Evolutionary conservation across 2,888 invertebrate genomes (phyloP).

Genomic region (Geotrupes spiniger): DNA sequence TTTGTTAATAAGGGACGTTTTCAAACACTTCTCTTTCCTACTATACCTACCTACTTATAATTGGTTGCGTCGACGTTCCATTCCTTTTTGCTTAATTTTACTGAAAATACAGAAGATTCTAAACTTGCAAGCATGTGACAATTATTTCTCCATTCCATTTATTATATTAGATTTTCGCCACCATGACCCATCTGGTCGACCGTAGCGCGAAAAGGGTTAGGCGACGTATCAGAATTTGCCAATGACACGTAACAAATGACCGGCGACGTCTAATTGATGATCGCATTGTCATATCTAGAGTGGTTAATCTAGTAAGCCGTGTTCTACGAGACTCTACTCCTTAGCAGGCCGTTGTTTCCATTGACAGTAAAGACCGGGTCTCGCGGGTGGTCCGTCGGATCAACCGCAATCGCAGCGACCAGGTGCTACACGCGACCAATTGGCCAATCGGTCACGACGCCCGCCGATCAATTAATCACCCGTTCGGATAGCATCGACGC

Average conservation of each 20-base stretch:
- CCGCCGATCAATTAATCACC: neutral
- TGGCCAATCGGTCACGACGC: neutral
- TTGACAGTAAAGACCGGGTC: conserved; percentile 12
- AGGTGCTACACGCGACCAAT: conserved; percentile 1
- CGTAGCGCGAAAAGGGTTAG: conserved; percentile 31
- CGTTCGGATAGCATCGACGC: no score
- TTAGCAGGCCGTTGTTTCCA: conserved; percentile 17
- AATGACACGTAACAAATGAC: conserved; percentile 47
- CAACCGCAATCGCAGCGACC: neutral
- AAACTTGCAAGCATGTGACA: no score
- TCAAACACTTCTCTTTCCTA: no score
- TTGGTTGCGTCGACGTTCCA: no score
- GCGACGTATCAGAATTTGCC: conserved; percentile 41
- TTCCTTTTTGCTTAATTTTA: no score
- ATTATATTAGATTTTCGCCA: no score
- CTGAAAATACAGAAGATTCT: no score
- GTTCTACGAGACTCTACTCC: conserved; percentile 17
- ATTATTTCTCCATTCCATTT: no score
- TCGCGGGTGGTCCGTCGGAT: conserved; percentile 15
- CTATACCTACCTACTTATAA: no score
- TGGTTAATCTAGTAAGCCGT: conserved; percentile 40
- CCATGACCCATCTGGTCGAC: conserved; percentile 15
- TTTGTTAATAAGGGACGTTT: no score
- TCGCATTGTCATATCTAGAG: conserved; percentile 47
- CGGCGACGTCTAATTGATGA: conserved; percentile 47